Percentiles rank a stretch among this genome's conserved stretches.
Conservation (phyloP, 1,140 invertebrate species). For the Lepidurus arcticus region DNA sequence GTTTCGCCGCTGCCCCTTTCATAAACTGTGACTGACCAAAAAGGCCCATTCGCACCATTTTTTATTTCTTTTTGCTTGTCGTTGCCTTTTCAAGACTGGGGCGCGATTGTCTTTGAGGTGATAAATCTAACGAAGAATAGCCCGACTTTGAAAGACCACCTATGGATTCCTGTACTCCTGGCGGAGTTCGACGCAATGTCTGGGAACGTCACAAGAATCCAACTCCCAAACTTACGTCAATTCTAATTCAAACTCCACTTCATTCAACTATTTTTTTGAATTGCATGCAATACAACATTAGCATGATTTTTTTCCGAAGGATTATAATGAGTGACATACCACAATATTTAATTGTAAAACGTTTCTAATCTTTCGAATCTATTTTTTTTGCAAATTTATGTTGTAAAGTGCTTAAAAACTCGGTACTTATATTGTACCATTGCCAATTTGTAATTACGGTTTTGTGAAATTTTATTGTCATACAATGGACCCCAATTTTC, state of each 20-base stretch:
- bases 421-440: too few species aligned
- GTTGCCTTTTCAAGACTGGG: not conserved
- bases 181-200: not conserved
- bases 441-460: too few species aligned
- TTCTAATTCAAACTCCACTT: not conserved
- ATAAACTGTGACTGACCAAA: not conserved
- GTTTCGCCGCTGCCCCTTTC: not conserved
- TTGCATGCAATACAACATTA: too few species aligned
- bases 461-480: too few species aligned
- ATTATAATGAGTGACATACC: too few species aligned
- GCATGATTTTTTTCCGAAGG: too few species aligned
- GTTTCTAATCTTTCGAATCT: too few species aligned
- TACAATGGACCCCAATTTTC: too few species aligned
- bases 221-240: not conserved
- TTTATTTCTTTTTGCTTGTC: not conserved
- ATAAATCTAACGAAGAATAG: not conserved
- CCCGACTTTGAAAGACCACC: not conserved
- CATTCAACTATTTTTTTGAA: too few species aligned
- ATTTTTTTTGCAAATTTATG: too few species aligned
- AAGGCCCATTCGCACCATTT: slow-evolving; percentile 8
- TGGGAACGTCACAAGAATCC: not conserved
- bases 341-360: too few species aligned
- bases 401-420: too few species aligned
- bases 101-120: not conserved
- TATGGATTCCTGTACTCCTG: not conserved